Conservation (phyloP, 2,797 vertebrate genomes). For the Sparidentex hasta region DNA sequence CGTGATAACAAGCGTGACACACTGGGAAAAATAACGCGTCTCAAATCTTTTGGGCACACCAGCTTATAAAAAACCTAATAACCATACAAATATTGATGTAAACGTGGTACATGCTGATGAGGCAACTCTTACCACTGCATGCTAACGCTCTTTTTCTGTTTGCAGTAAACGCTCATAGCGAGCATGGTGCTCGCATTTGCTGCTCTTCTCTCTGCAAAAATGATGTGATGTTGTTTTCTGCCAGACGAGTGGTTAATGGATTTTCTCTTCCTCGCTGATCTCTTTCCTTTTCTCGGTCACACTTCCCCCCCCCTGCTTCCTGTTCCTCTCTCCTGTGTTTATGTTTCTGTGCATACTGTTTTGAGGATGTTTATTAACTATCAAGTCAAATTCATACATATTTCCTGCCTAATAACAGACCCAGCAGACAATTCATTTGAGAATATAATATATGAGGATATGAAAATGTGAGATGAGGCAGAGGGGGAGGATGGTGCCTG, state of each 20-base stretch:
- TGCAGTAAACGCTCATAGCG: slow-evolving; percentile 59
- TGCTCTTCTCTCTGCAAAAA: slow-evolving; percentile 40
- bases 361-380: slow-evolving; percentile 56
- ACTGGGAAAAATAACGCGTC: too few relatives aligned
- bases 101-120: background rate
- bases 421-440: slow-evolving; percentile 42
- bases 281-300: slow-evolving; percentile 12
- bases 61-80: too few relatives aligned
- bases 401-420: slow-evolving; percentile 59
- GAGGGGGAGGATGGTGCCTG: slow-evolving; percentile 30
- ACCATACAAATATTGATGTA: too few relatives aligned
- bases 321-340: slow-evolving; percentile 11
- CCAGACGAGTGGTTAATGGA: slow-evolving; percentile 46
- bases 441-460: slow-evolving; percentile 42
- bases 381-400: slow-evolving; percentile 63
- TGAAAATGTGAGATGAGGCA: slow-evolving; percentile 46
- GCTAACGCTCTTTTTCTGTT: slow-evolving; percentile 37
- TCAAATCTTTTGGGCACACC: too few relatives aligned
- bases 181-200: slow-evolving; percentile 2
- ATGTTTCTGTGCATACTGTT: slow-evolving; percentile 30
- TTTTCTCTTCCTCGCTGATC: slow-evolving; percentile 49
- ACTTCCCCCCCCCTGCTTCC: background rate
- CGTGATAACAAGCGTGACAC: too few relatives aligned
- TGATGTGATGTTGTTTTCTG: slow-evolving; percentile 44
- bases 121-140: slow-evolving; percentile 23